phyloP scores from a whole-genome alignment of 2,113 vertebrate species.

The Hippocampus guttulatus region DNA sequence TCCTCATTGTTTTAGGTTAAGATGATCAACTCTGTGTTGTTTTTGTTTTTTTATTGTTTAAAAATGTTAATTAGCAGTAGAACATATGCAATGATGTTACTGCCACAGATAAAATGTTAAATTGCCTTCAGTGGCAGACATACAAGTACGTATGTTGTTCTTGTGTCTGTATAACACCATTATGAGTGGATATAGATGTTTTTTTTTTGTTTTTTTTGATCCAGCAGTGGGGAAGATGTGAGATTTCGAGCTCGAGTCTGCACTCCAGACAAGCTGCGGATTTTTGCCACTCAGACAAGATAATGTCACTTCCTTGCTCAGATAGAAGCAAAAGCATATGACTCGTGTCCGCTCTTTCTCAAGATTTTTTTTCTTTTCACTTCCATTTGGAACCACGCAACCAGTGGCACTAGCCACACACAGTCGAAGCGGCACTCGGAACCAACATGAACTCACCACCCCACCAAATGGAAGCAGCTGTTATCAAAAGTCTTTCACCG shows the following conservation, averaged over 20 bases:
- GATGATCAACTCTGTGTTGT: too few relatives aligned
- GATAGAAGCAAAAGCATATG: slow-evolving; percentile 15
- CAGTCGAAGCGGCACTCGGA: slow-evolving; percentile 23
- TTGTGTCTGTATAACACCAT: neutral
- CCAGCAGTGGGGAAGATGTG: neutral
- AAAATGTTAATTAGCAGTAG: too few relatives aligned
- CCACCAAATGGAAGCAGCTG: slow-evolving; percentile 59
- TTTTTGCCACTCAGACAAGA: slow-evolving; percentile 26
- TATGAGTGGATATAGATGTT: neutral
- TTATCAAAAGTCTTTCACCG: slow-evolving; percentile 58
- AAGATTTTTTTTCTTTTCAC: neutral
- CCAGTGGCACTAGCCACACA: slow-evolving; percentile 28
- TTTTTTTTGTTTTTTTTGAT: neutral
- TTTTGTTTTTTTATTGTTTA: too few relatives aligned
- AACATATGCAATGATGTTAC: too few relatives aligned
- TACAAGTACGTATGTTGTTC: neutral
- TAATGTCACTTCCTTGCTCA: slow-evolving; percentile 24
- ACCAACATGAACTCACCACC: slow-evolving; percentile 52
- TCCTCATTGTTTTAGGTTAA: too few relatives aligned
- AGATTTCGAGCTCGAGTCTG: neutral
- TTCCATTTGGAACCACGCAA: slow-evolving; percentile 19
- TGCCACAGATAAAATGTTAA: too few relatives aligned
- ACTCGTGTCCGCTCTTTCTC: slow-evolving; percentile 9
- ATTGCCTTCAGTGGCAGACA: too few relatives aligned
- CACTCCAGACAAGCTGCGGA: slow-evolving; percentile 21